These are phyloP conservation scores for Leptatherina wallacei DNA, from an alignment of 2,797 vertebrate species.

Conservation along the genomic window DNA sequence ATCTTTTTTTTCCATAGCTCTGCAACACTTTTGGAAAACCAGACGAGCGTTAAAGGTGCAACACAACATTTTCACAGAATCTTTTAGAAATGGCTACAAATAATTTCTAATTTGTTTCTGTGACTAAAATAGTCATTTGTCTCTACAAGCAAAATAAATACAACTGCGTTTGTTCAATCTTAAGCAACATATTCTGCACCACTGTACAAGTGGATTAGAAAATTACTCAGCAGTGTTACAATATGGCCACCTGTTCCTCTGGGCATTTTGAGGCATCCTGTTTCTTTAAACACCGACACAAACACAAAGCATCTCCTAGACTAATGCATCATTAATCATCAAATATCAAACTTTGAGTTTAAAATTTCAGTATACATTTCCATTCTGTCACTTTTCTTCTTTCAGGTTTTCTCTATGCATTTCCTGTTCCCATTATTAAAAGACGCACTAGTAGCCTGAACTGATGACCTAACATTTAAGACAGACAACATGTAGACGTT, in stretches of 20 bases:
- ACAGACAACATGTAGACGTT: slow-evolving; percentile 51
- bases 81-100: slow-evolving; percentile 32
- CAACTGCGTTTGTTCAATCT: background rate
- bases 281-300: slow-evolving; percentile 4
- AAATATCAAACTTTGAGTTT: background rate
- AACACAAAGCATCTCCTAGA: slow-evolving; percentile 5
- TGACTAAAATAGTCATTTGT: slow-evolving; percentile 4
- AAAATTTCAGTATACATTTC: background rate
- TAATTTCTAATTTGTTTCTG: slow-evolving; percentile 26
- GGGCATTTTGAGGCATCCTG: background rate
- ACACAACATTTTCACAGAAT: background rate
- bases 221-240: slow-evolving; percentile 9
- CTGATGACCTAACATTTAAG: slow-evolving; percentile 47
- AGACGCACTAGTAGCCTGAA: slow-evolving; percentile 28
- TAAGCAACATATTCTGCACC: slow-evolving; percentile 2
- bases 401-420: slow-evolving; percentile 21
- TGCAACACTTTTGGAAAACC: background rate
- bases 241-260: background rate
- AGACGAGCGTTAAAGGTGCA: background rate
- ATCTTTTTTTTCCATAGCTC: background rate
- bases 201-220: slow-evolving; percentile 8
- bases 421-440: slow-evolving; percentile 20
- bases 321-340: background rate
- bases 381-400: slow-evolving; percentile 1
- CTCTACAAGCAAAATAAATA: slow-evolving; percentile 10